Evolutionary conservation across 2,113 vertebrate genomes (phyloP), one percentile per base, ranked within the genome.

Genomic region (Gallinago jamesoni): DNA sequence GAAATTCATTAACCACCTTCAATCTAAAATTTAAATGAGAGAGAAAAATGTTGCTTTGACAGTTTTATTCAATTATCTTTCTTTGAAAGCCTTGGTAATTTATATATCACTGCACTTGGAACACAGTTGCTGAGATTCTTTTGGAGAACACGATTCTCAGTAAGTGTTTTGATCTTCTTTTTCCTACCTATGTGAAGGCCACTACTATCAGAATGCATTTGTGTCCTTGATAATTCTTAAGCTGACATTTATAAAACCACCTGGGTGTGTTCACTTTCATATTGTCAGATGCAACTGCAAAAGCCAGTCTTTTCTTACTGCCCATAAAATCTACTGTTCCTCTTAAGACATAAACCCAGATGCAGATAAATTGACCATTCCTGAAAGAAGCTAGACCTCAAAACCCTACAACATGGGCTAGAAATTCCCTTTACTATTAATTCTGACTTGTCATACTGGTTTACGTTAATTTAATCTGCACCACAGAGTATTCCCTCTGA

Each of bases 21-120:
- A 89, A 45, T 68, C 10, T 91, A 84, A 89, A 93, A 96, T n/a
- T 79, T 53, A 87, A 91, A 94, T 82, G 53, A 87, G 64, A 84
- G 7, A 68, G 37, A 74, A 89, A 91, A 84, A 35, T 11, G 8
- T 62, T 75, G 60, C 24, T 81, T 97, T 84, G 64, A 87, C 15
- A 73, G 50, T 84, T 91, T 84, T 64, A 79, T 82, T 87, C 69
- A 72, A 48, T 91, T 64, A 35, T 13, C 47, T 57, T 89, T 68
- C 77, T 66, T 3, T 53, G 35, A 89, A 89, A 87, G 39, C 69
- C 74, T 79, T 3, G 3, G 43, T 68, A 85, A 89, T 68, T 96
- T 82, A 39, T 48, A 41, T 68, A 59, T 23, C 3, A 3, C 52
- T 73, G 62, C 62, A 93, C 93, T 95, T 64, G 53, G 93, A 91